Conservation (phyloP, 2,797 vertebrate species). For the Sebastolobus alascanus region DNA sequence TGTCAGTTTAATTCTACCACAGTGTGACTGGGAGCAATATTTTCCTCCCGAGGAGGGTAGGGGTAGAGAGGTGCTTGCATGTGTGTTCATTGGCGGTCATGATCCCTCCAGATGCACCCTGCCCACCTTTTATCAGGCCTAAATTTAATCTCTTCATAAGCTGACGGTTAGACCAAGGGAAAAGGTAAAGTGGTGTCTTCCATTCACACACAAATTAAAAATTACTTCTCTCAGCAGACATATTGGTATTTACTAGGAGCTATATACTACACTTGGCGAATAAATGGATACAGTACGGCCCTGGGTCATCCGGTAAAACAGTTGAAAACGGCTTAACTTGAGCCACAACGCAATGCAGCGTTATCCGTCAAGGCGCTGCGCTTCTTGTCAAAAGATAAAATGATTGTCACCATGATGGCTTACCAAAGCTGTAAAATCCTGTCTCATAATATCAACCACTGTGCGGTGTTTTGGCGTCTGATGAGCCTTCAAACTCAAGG, state of each 20-base stretch:
- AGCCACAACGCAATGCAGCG: neutral
- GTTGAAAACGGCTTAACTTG: neutral
- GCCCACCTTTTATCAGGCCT: neutral
- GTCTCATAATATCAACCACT: neutral
- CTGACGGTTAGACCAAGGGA: neutral
- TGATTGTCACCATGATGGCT: neutral
- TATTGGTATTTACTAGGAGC: neutral
- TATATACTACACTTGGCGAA: neutral
- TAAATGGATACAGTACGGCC: neutral
- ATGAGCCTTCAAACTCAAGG: too few species aligned
- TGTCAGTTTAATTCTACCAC: slow-evolving; percentile 9
- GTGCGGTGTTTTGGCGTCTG: too few species aligned
- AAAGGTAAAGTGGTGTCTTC: neutral
- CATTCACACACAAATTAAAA: neutral
- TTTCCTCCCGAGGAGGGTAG: too few species aligned
- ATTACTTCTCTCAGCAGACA: neutral
- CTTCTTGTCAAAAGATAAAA: neutral
- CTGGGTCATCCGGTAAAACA: too few species aligned
- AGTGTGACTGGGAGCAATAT: neutral
- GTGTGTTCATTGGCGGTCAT: neutral
- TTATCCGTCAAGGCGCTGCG: neutral
- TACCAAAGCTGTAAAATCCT: neutral
- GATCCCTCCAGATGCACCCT: neutral
- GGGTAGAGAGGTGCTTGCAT: neutral
- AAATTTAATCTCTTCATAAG: neutral